These are phyloP conservation scores for Drosophila equinoxialis DNA, from an alignment of 1,140 invertebrate species.

Conservation along the genomic window DNA sequence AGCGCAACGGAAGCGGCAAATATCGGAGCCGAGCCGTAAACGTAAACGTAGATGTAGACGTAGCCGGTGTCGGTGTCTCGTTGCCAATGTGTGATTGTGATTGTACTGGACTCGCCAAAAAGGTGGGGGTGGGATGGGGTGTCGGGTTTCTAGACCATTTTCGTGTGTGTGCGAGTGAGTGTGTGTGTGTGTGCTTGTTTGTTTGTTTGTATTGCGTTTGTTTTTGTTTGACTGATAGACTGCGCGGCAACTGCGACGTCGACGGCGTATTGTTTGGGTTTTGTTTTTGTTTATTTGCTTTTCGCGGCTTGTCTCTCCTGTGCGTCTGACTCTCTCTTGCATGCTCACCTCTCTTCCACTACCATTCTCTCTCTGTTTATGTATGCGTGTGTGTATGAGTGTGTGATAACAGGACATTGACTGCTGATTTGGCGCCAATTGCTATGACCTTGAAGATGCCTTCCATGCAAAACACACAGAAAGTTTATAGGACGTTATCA, in stretches of 20 bases:
- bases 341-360: not conserved
- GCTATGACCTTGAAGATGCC: conserved; percentile 36
- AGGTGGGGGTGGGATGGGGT: not conserved
- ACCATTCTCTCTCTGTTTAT: not conserved
- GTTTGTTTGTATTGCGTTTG: conserved; percentile 27
- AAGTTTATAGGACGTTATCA: too few species aligned
- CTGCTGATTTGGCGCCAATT: conserved; percentile 52
- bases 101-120: not conserved
- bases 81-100: conserved; percentile 34
- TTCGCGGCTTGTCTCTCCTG: conserved; percentile 43
- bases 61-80: conserved; percentile 6
- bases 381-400: not conserved
- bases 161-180: conserved; percentile 24
- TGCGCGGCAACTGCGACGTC: conserved; percentile 38
- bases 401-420: conserved; percentile 64
- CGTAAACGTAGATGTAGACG: not conserved
- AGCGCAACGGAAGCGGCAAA: conserved; percentile 15
- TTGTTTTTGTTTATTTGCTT: conserved; percentile 48
- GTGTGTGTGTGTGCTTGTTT: not conserved
- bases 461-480: not conserved
- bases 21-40: not conserved
- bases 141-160: not conserved
- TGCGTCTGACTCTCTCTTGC: conserved; percentile 17
- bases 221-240: conserved; percentile 59
- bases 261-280: conserved; percentile 60